Evolutionary conservation across 2,888 invertebrate genomes (phyloP).

Genomic region (Hydraecia micacea): DNA sequence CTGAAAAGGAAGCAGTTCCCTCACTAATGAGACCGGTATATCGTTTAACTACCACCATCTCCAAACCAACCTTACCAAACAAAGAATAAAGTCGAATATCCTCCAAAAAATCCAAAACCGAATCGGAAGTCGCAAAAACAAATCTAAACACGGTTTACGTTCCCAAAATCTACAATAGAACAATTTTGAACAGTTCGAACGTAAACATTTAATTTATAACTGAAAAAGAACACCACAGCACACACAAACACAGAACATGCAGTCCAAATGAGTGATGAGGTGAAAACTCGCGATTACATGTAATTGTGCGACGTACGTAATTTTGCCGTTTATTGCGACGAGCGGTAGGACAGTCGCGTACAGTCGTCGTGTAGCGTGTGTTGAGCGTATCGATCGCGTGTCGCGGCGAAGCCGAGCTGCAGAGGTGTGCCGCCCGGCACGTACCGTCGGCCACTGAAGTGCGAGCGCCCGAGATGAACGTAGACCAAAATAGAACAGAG

Average conservation of each 20-base stretch:
- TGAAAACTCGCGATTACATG: slow-evolving; percentile 56
- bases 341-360: slow-evolving; percentile 60
- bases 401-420: slow-evolving; percentile 58
- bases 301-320: slow-evolving; percentile 74
- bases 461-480: slow-evolving; percentile 66
- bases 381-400: slow-evolving; percentile 64
- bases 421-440: slow-evolving; percentile 79
- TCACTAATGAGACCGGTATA: slow-evolving; percentile 63
- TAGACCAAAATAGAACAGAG: slow-evolving; percentile 69
- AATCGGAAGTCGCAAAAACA: slow-evolving; percentile 43
- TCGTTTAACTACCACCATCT: slow-evolving; percentile 28
- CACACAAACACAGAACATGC: slow-evolving; percentile 60
- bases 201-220: slow-evolving; percentile 44
- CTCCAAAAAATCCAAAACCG: slow-evolving; percentile 27
- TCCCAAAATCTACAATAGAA: slow-evolving; percentile 24
- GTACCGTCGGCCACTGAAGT: slow-evolving; percentile 83
- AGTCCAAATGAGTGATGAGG: slow-evolving; percentile 45
- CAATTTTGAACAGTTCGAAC: slow-evolving; percentile 24
- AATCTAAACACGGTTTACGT: slow-evolving; percentile 46
- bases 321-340: slow-evolving; percentile 69
- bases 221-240: slow-evolving; percentile 49
- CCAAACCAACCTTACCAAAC: slow-evolving; percentile 34
- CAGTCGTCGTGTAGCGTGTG: slow-evolving; percentile 66
- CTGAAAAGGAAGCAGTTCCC: slow-evolving; percentile 62
- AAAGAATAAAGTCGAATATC: slow-evolving; percentile 46